Conservation (phyloP, 2,113 vertebrate genomes). For the Poecilia latipinna region DNA sequence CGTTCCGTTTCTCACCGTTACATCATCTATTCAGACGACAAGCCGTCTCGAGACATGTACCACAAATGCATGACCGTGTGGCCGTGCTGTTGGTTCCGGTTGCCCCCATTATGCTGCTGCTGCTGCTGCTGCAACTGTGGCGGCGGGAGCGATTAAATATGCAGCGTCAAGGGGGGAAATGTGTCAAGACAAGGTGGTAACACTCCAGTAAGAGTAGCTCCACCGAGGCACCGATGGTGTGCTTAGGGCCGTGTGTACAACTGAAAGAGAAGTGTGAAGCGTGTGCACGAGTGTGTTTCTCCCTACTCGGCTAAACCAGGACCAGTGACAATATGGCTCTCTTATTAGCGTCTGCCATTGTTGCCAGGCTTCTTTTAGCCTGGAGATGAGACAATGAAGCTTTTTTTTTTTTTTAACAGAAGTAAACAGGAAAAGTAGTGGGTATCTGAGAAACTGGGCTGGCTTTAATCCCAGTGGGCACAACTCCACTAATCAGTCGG, state of each 20-base stretch:
- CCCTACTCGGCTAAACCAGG: constrained; percentile 1
- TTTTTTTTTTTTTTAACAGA: not conserved
- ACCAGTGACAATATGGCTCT: constrained; percentile 19
- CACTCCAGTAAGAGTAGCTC: constrained; percentile 18
- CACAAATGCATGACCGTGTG: not conserved
- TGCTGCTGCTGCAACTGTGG: not conserved
- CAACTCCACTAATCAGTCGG: not conserved
- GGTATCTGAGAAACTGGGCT: not conserved
- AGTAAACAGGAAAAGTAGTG: no score
- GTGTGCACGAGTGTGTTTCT: not conserved
- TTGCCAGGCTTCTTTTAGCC: constrained; percentile 1
- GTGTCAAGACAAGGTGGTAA: constrained; percentile 41
- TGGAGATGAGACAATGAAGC: constrained; percentile 1
- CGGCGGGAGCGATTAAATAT: constrained; percentile 37
- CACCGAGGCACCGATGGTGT: constrained; percentile 2
- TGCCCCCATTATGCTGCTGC: constrained; percentile 7
- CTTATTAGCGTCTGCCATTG: constrained; percentile 31
- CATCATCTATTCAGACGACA: constrained; percentile 52
- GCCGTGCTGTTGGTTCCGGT: not conserved
- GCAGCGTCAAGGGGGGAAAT: constrained; percentile 9
- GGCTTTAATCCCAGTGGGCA: constrained; percentile 23
- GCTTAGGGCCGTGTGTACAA: constrained; percentile 16
- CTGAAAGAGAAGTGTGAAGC: constrained; percentile 27
- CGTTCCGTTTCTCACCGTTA: constrained; percentile 59
- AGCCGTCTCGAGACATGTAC: constrained; percentile 5